Evolutionary conservation across 1,140 invertebrate species (phyloP).

Genomic region (Euura saliciscinereae): DNA sequence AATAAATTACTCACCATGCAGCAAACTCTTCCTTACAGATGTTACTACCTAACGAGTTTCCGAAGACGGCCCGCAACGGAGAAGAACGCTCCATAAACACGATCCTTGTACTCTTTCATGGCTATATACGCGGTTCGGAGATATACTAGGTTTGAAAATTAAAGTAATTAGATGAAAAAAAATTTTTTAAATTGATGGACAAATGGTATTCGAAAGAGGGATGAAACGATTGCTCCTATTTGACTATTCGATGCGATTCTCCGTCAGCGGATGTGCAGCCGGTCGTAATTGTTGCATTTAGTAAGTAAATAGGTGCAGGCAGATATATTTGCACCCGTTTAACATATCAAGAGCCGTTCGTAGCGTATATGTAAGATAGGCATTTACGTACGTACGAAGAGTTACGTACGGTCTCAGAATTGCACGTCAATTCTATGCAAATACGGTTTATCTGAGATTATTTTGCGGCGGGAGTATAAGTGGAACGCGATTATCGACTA

Average conservation of each 20-base stretch:
- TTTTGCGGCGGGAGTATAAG: conserved; percentile 17
- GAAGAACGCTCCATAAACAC: too few relatives aligned
- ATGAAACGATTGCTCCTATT: too few relatives aligned
- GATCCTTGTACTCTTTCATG: too few relatives aligned
- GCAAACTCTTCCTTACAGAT: conserved; percentile 1
- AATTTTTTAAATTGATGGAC: too few relatives aligned
- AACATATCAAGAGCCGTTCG: not conserved
- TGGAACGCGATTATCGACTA: conserved; percentile 22
- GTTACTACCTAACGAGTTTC: not conserved
- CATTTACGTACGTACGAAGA: not conserved
- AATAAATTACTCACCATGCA: not conserved
- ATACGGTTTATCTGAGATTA: conserved; percentile 17
- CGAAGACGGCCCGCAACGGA: not conserved
- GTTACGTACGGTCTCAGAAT: not conserved
- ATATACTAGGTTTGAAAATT: too few relatives aligned
- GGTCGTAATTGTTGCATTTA: not conserved
- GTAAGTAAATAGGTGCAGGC: not conserved
- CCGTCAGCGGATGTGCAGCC: too few relatives aligned
- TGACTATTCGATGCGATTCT: too few relatives aligned
- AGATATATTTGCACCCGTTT: not conserved
- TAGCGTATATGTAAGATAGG: not conserved
- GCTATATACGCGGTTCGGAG: too few relatives aligned
- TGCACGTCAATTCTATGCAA: conserved; percentile 7
- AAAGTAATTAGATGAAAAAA: too few relatives aligned
- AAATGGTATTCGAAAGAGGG: too few relatives aligned